Percentiles rank a stretch among this genome's conserved stretches.
These are phyloP conservation scores for Epirrhoe alternata DNA, from an alignment of 2,888 invertebrate genomes.

Conservation along the genomic window DNA sequence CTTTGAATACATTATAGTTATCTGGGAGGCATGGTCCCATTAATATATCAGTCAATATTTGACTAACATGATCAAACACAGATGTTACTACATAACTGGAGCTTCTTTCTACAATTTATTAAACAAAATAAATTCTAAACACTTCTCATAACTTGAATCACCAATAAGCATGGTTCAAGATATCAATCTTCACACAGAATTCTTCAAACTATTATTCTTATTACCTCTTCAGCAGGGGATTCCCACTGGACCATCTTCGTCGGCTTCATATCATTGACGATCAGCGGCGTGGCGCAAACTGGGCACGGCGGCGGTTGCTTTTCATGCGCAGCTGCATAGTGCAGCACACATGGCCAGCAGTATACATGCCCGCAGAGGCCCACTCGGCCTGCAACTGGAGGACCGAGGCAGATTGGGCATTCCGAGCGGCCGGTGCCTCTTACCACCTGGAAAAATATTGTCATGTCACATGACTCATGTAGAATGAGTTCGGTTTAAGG, in stretches of 20 bases:
- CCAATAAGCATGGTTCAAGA: too few relatives aligned
- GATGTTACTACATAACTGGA: neutral
- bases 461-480: too few relatives aligned
- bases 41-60: neutral
- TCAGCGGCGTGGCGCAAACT: constrained; percentile 94
- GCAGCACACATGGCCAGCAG: constrained; percentile 98
- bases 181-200: neutral
- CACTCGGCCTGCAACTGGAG: constrained; percentile 95
- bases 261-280: constrained; percentile 92
- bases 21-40: neutral
- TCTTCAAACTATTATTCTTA: neutral
- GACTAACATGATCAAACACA: neutral
- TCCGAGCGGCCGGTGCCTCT: constrained; percentile 72
- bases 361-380: constrained; percentile 98
- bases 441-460: constrained; percentile 60
- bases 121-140: neutral
- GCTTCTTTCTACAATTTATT: too few relatives aligned
- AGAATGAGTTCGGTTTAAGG: too few relatives aligned
- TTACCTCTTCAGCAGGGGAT: constrained; percentile 69
- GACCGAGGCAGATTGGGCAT: constrained; percentile 97
- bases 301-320: constrained; percentile 92
- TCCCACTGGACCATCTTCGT: constrained; percentile 80
- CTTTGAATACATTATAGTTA: neutral
- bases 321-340: constrained; percentile 95
- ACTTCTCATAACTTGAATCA: neutral